Percentiles rank a stretch among this genome's conserved stretches.
phyloP scores from a whole-genome alignment of 92 coral and sea anemone genomes.

The Bergia sp. region DNA sequence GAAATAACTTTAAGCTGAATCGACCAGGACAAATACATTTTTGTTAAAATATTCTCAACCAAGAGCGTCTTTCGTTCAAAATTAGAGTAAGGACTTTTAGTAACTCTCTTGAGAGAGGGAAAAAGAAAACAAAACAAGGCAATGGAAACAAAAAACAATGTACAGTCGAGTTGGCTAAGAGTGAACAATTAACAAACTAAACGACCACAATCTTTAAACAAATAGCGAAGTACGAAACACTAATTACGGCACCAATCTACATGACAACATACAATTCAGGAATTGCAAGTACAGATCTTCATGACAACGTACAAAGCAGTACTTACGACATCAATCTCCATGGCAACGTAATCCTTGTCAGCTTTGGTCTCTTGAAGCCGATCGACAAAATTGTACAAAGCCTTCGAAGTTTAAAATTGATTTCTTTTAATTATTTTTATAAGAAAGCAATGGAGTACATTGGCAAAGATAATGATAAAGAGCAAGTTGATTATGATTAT shows the following conservation, averaged over 20 bases:
- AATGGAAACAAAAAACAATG: not conserved
- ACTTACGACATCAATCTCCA: constrained; percentile 98
- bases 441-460: not conserved
- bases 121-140: not conserved
- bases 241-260: constrained; percentile 86
- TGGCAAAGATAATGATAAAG: not conserved
- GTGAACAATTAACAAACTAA: not conserved
- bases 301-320: not conserved
- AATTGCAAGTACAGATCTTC: constrained; percentile 54
- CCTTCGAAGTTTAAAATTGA: constrained; percentile 51
- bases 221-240: too few species aligned
- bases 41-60: too few species aligned
- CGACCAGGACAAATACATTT: not conserved
- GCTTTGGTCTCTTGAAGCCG: constrained; percentile 89
- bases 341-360: constrained; percentile 94
- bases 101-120: not conserved
- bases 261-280: constrained; percentile 71
- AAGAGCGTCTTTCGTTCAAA: too few species aligned
- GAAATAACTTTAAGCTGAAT: too few species aligned
- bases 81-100: not conserved
- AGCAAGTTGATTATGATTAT: not conserved
- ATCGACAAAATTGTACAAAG: constrained; percentile 76
- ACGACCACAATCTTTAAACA: not conserved
- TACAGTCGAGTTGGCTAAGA: not conserved
- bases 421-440: not conserved